Percentiles rank a stretch among this genome's conserved stretches.
Evolutionary conservation across 2,888 invertebrate species (phyloP).

Genomic region (Agriopis aurantiaria): DNA sequence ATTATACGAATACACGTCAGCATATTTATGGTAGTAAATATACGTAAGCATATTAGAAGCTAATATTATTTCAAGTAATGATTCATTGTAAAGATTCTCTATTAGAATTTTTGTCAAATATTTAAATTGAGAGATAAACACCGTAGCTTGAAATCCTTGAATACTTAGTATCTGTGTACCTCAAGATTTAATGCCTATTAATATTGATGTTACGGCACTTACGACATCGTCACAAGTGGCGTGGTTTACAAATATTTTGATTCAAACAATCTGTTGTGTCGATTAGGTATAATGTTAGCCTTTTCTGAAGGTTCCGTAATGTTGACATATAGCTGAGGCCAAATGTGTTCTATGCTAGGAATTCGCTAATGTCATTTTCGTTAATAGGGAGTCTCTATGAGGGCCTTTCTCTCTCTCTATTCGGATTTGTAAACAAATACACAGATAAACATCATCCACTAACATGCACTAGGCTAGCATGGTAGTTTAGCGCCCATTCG

Average conservation of each 20-base stretch:
- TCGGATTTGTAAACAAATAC: too few relatives aligned
- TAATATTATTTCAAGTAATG: too few relatives aligned
- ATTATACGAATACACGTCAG: too few relatives aligned
- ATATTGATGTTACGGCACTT: constrained; percentile 32
- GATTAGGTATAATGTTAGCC: constrained; percentile 9
- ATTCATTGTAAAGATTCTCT: too few relatives aligned
- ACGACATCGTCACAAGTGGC: constrained; percentile 31
- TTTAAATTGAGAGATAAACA: not conserved
- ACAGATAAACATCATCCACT: too few relatives aligned
- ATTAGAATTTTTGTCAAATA: too few relatives aligned
- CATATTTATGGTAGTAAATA: too few relatives aligned
- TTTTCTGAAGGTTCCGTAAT: constrained; percentile 26
- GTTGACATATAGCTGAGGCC: constrained; percentile 30
- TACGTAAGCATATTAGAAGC: too few relatives aligned
- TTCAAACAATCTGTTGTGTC: constrained; percentile 18
- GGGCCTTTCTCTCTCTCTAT: not conserved
- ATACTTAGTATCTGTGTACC: constrained; percentile 12
- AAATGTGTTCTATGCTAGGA: not conserved
- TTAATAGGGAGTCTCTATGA: not conserved
- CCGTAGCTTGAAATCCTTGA: constrained; percentile 10
- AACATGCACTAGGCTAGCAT: too few relatives aligned
- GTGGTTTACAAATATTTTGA: constrained; percentile 37
- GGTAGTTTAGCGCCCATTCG: too few relatives aligned
- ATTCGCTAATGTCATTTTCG: constrained; percentile 15
- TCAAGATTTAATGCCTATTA: constrained; percentile 34